Evolutionary conservation across 2,888 invertebrate species (phyloP), one percentile per base, ranked within the genome.

Genomic region (Lochmaea crataegi): DNA sequence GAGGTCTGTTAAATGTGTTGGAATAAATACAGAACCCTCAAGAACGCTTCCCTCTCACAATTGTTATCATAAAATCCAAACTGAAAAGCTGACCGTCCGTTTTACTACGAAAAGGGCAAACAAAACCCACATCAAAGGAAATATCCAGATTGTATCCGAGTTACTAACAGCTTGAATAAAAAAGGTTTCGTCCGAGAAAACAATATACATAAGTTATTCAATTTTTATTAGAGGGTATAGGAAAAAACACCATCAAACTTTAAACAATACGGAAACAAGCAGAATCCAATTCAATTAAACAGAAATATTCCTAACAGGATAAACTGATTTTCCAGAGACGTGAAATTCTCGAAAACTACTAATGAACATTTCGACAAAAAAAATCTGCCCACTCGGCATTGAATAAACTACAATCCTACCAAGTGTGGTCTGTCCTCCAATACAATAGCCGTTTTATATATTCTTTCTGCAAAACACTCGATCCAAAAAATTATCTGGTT

Each of bases 71-170:
- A 9, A 51, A 51, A 51, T 51, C 51, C 16, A n/a, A 51, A 51
- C 51, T 51, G 51, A 16, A 51, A 51, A 51, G 9, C n/a, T 51
- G n/a, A 51, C 51, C 51, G 1, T 16, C 51, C 51, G 51, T 16
- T 51, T 51, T 16, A 51, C n/a, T 51, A 51, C 51, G 14, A 14
- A 51, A 51, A 51, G 51, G 51, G 6, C 16, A 51, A 51, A 51
- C 51, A 16, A 16, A 51, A 42, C 67, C 58, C 41, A 58, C 57
- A 57, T 67, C 56, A 57, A 41, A 67, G 57, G 45, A 67, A 67
- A 67, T 67, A 67, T 67, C 42, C 42, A 57, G 66, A 51, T 51
- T 51, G n/a, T 51, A 51, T 51, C 51, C 51, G 51, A 51, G 51
- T 51, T 51, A 51, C 51, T 51, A 14, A n/a, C 51, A 16, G n/a